Evolutionary conservation across 2,113 vertebrate genomes (phyloP).

Genomic region (Cyrtonyx montezumae): DNA sequence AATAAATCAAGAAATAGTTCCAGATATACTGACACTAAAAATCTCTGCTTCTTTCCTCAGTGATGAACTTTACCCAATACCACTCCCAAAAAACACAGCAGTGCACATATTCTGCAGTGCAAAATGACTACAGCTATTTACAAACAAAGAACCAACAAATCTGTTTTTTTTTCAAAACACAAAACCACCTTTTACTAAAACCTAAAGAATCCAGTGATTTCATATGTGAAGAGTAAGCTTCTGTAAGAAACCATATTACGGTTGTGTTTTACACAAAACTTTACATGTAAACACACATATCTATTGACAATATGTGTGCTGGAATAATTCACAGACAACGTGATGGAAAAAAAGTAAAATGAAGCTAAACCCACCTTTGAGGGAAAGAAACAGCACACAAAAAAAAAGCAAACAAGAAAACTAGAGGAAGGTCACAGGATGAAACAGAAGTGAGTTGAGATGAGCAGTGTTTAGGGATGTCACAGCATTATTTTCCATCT

Average conservation of each 20-base stretch:
- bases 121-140: neutral
- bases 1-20: neutral
- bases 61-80: neutral
- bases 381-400: slow-evolving; percentile 36
- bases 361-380: slow-evolving; percentile 64
- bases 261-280: slow-evolving; percentile 5
- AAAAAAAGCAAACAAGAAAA: slow-evolving; percentile 74
- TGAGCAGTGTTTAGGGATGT: slow-evolving; percentile 73
- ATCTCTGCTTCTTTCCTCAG: neutral
- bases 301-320: slow-evolving; percentile 59
- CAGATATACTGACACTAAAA: neutral
- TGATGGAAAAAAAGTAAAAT: slow-evolving; percentile 38
- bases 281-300: slow-evolving; percentile 24
- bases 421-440: slow-evolving; percentile 64
- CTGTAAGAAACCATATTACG: neutral
- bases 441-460: slow-evolving; percentile 67
- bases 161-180: neutral
- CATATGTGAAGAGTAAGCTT: neutral
- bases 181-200: slow-evolving; percentile 3
- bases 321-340: slow-evolving; percentile 59
- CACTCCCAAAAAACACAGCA: neutral
- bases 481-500: slow-evolving; percentile 84
- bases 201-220: slow-evolving; percentile 28
- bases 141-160: neutral
- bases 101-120: neutral